A percentile compares a stretch with the other conserved stretches of the same genome.
phyloP scores from a whole-genome alignment of 2,797 vertebrate genomes.

The Falco berigora region DNA sequence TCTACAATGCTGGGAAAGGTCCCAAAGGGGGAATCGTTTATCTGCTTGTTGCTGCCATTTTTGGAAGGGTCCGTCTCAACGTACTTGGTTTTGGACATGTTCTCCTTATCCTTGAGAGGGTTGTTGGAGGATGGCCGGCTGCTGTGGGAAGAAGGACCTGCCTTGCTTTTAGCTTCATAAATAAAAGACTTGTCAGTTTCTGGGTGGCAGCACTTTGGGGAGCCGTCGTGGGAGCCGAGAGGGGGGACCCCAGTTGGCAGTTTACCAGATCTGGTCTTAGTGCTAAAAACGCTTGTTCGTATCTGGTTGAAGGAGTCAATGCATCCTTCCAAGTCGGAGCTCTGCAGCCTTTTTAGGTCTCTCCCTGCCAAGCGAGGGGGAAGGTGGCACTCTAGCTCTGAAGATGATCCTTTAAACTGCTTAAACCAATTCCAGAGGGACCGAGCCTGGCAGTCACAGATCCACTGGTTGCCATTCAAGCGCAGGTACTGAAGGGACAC shows the following conservation, averaged over 20 bases:
- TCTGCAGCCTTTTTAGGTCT: slow-evolving; percentile 88
- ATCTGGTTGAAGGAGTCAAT: slow-evolving; percentile 79
- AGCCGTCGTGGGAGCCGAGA: slow-evolving; percentile 66
- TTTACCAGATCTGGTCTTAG: slow-evolving; percentile 80
- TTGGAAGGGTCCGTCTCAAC: slow-evolving; percentile 80
- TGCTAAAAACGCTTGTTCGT: slow-evolving; percentile 81
- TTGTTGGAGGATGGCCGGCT: slow-evolving; percentile 86
- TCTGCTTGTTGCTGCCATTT: slow-evolving; percentile 90
- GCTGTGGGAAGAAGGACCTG: slow-evolving; percentile 79
- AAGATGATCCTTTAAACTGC: slow-evolving; percentile 95
- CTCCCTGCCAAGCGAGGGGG: slow-evolving; percentile 81
- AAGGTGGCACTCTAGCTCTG: slow-evolving; percentile 87
- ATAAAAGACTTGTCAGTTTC: slow-evolving; percentile 90
- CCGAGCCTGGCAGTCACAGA: slow-evolving; percentile 93
- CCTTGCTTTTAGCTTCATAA: slow-evolving; percentile 83
- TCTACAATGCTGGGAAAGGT: slow-evolving; percentile 88
- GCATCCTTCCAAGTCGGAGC: slow-evolving; percentile 85
- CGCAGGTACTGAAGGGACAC: slow-evolving; percentile 91
- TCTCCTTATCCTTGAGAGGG: slow-evolving; percentile 88
- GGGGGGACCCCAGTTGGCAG: slow-evolving; percentile 78
- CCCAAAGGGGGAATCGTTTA: slow-evolving; percentile 90
- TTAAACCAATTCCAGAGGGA: slow-evolving; percentile 97
- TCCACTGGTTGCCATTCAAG: slow-evolving; percentile 96
- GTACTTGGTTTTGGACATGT: slow-evolving; percentile 89
- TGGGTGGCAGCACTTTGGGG: slow-evolving; percentile 87